Evolutionary conservation across 37 sponge, comb jelly and placozoan genomes (phyloP), one percentile per base, ranked within the genome.

Genomic region (Ianthella basta): DNA sequence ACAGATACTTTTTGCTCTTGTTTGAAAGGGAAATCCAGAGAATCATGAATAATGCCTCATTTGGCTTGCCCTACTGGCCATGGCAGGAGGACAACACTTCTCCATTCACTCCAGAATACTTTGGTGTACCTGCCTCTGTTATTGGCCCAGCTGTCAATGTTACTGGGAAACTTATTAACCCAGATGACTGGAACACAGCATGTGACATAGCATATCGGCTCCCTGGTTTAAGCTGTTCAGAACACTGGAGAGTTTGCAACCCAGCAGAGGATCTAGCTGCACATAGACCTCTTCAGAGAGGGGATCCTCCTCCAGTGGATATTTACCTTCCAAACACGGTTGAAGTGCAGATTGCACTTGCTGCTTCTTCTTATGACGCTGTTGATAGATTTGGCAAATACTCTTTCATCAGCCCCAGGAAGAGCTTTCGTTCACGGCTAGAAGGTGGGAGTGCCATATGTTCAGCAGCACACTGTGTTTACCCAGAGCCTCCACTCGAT

Each of bases 11-110:
- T 27, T 44, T 86, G n/a, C 65, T 86, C 23, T 80, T 55, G 63
- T 61, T 86, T 32, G 86, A 86, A 35, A 41, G 65, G 19, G 85
- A 85, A 65, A 16, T 85, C 25, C 85, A 85, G 79, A 36, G n/a
- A 27, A 37, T 75, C 34, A 25, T 35, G 37, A 59, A 59, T 5
- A 68, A 85, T 2, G 23, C 73, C 32, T 59, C 24, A 29, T 85
- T 85, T 56, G 50, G 40, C 38, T 36, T 85, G 59, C 85, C 66
- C 20, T 85, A 85, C 85, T 85, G 85, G 85, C 78, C 74, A 14
- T 85, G 85, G 85, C 10, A 61, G 4, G 29, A 27, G 29, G 13
- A 61, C 29, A 12, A 61, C 29, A 64, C 33, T 24, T 61, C 64
- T 23, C 14, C 34, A 25, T 83, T 83, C 36, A 37, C 68, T n/a